Percentiles rank a stretch among this genome's conserved stretches.
Evolutionary conservation across 2,113 vertebrate species (phyloP).

Genomic region (Pycnonotus jocosus): DNA sequence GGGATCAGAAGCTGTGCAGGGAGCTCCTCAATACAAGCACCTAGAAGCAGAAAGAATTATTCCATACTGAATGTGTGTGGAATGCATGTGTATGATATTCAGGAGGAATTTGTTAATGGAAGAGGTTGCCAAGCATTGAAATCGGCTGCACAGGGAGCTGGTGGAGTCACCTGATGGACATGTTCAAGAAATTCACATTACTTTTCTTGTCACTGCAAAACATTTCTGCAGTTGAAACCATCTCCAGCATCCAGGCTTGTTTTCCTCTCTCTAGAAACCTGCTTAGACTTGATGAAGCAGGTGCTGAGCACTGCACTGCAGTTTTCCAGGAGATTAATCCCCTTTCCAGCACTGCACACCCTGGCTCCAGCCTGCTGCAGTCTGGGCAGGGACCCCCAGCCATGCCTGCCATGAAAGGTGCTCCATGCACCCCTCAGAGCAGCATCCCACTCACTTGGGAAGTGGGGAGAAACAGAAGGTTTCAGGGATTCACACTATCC

Average conservation of each 20-base stretch:
- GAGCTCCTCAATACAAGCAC: neutral
- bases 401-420: neutral
- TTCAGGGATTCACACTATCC: neutral
- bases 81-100: neutral
- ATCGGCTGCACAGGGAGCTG: neutral
- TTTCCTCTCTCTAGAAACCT: neutral
- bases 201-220: neutral
- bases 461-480: neutral
- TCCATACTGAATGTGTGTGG: neutral
- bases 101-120: neutral
- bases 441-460: neutral
- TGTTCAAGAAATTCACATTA: neutral
- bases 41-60: neutral
- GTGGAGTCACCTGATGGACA: neutral
- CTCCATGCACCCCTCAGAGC: neutral
- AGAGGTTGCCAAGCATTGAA: accelerated
- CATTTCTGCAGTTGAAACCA: neutral
- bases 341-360: neutral
- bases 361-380: neutral
- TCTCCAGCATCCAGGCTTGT: neutral
- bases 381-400: neutral
- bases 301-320: neutral
- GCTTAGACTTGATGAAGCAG: neutral
- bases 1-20: neutral
- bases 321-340: neutral